phyloP scores from a whole-genome alignment of 2,113 vertebrate species.

The Chaetorhynchus papuensis region DNA sequence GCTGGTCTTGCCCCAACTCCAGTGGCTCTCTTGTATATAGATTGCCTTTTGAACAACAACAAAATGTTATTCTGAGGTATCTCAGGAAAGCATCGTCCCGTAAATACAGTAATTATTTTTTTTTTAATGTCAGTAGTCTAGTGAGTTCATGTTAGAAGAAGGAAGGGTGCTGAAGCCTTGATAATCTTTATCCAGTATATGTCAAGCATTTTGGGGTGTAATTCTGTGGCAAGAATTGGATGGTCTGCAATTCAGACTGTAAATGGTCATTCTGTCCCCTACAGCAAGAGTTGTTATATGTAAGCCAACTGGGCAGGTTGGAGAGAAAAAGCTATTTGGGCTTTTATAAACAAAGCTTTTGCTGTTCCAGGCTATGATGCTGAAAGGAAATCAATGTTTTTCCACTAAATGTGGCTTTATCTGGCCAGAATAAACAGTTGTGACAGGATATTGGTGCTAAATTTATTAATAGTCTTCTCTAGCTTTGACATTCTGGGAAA shows the following conservation, averaged over 20 bases:
- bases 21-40: slow-evolving; percentile 31
- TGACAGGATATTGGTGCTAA: slow-evolving; percentile 63
- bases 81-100: background rate
- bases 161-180: background rate
- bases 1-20: slow-evolving; percentile 42
- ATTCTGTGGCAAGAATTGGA: background rate
- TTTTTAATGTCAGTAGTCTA: background rate
- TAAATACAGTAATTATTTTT: background rate
- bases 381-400: slow-evolving; percentile 63
- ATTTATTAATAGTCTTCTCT: slow-evolving; percentile 57
- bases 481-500: slow-evolving; percentile 32
- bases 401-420: slow-evolving; percentile 53
- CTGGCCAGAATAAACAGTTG: slow-evolving; percentile 55
- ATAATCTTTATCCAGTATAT: background rate
- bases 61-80: background rate
- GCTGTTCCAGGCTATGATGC: slow-evolving; percentile 34
- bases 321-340: slow-evolving; percentile 40
- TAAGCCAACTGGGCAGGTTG: slow-evolving; percentile 19
- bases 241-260: background rate
- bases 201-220: background rate
- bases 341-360: slow-evolving; percentile 56
- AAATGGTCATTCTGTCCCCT: slow-evolving; percentile 43
- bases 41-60: background rate
- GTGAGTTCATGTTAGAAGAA: background rate
- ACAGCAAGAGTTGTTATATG: background rate